These are phyloP conservation scores for Hypanus sabinus DNA, from an alignment of 2,113 vertebrate genomes.

Conservation along the genomic window DNA sequence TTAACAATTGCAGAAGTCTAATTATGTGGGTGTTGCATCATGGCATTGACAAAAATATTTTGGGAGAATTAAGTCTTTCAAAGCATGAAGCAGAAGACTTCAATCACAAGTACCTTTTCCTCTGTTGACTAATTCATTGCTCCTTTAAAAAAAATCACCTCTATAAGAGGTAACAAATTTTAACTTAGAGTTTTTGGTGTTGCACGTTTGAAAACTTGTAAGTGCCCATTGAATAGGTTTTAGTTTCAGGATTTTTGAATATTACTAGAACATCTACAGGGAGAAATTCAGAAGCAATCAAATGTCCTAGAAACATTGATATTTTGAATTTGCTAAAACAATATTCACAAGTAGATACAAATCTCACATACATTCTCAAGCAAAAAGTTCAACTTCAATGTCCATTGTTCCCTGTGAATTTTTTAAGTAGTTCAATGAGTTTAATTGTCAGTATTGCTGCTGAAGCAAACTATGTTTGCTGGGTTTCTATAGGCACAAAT, in stretches of 20 bases:
- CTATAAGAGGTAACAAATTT: neutral
- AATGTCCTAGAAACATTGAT: neutral
- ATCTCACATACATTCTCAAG: neutral
- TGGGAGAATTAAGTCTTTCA: neutral
- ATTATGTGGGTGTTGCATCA: neutral
- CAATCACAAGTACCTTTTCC: neutral
- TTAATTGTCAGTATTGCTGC: neutral
- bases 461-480: too few species aligned
- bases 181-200: neutral
- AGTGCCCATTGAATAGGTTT: too few species aligned
- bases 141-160: too few species aligned
- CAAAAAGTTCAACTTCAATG: neutral
- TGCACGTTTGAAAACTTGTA: neutral
- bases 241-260: too few species aligned
- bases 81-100: neutral
- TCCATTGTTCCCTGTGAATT: neutral
- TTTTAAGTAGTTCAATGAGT: neutral
- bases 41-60: neutral
- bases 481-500: neutral
- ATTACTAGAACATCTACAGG: too few species aligned
- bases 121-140: neutral
- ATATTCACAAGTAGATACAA: neutral
- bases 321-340: neutral
- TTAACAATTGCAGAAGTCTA: neutral
- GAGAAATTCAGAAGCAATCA: too few species aligned